Evolutionary conservation across 2,113 vertebrate species (phyloP).

Genomic region (Promerops cafer): DNA sequence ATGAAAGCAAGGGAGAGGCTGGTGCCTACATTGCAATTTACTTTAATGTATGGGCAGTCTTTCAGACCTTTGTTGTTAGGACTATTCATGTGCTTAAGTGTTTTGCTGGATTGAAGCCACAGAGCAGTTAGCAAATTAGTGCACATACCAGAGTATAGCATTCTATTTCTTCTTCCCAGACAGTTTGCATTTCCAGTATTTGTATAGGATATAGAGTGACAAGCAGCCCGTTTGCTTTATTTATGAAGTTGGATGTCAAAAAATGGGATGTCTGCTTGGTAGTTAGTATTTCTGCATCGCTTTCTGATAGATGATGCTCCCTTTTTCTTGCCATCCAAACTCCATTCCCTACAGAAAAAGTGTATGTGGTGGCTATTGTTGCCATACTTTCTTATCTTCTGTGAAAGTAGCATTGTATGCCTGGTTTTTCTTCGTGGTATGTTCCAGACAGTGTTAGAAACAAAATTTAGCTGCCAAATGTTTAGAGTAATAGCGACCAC

Average conservation of each 20-base stretch:
- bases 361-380: background rate
- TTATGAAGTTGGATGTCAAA: background rate
- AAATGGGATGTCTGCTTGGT: background rate
- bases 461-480: background rate
- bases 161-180: conserved; percentile 43
- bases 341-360: background rate
- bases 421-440: background rate
- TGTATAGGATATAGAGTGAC: background rate
- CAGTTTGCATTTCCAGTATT: conserved; percentile 20
- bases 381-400: background rate
- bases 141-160: conserved; percentile 33
- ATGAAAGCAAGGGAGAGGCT: conserved; percentile 46
- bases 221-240: background rate
- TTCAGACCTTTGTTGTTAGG: conserved; percentile 57
- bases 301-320: background rate
- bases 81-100: conserved; percentile 60
- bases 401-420: background rate
- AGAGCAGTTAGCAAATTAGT: conserved; percentile 52
- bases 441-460: background rate
- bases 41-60: conserved; percentile 59
- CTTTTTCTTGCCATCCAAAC: background rate
- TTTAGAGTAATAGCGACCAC: background rate
- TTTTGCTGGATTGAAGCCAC: conserved; percentile 61
- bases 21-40: conserved; percentile 51
- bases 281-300: background rate